Evolutionary conservation across 92 coral and sea anemone genomes (phyloP), one percentile per base, ranked within the genome.

Genomic region (Scolanthus callimorphus): DNA sequence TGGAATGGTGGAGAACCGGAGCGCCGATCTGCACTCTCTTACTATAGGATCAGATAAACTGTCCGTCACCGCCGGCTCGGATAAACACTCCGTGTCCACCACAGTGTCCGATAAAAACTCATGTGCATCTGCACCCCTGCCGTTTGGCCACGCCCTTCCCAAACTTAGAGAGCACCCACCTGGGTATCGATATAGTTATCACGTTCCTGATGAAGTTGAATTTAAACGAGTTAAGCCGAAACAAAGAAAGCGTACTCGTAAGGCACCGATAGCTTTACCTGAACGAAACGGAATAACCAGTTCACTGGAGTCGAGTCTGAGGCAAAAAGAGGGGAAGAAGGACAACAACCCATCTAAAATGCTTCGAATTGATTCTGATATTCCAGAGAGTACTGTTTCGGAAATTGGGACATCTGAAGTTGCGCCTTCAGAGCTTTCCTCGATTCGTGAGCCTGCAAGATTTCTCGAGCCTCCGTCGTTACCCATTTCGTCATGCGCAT

Each of bases 41-140:
- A 46, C 52, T 10, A 21, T 65, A 57, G 75, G 75, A 4, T 68
- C 74, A 3, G 74, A 67, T 67, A 67, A 67, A 20, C 71, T 49
- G 28, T 65, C 73, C 17, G 41, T 34, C 8, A 34, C 41, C 41
- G 41, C 41, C 15, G 41, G 41, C 41, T 34, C 41, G 8, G 15
- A 6, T 15, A n/a, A n/a, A n/a, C 43, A 34, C 43, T 9, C 52
- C 17, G 24, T 57, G 50, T 69, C 89, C 1, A 57, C 90, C 1
- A 69, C 84, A 13, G 70, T 77, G 49, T 86, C 89, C 20, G 96
- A 88, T 57, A 88, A 60, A 39, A 86, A 88, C 46, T 88, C 96
- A 0, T 69, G 96, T 39, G 85, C 79, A 1, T 88, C 96, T 1
- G 96, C 96, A 2, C 96, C 96, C 11, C 78, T 88, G 23, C 96